Conservation (phyloP, 1,140 invertebrate genomes). For the Spodoptera litura region DNA sequence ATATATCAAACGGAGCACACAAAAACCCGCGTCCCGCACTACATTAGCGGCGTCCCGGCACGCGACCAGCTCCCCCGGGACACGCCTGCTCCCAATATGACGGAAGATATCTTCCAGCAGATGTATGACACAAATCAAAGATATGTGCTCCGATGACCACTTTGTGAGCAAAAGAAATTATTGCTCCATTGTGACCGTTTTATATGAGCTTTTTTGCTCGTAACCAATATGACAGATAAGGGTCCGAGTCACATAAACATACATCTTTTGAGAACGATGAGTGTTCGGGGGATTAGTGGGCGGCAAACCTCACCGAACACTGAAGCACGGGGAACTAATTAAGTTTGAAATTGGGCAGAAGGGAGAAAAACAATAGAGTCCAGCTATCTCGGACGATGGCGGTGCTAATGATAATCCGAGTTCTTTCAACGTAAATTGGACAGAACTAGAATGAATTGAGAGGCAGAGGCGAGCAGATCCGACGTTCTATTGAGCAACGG, state of each 20-base stretch:
- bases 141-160: constrained; percentile 37
- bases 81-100: background rate
- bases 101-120: background rate
- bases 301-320: background rate
- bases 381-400: background rate
- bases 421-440: constrained; percentile 17
- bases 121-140: constrained; percentile 19
- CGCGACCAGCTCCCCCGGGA: background rate
- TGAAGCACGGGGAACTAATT: constrained; percentile 5
- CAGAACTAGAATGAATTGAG: constrained; percentile 9
- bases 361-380: background rate
- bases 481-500: constrained; percentile 16
- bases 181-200: constrained; percentile 19
- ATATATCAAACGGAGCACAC: constrained; percentile 6
- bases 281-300: background rate
- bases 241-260: constrained; percentile 6
- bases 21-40: constrained; percentile 13
- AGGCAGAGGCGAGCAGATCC: constrained; percentile 1
- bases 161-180: constrained; percentile 26
- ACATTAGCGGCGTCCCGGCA: background rate
- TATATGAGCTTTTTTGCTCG: constrained; percentile 20
- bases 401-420: background rate
- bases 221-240: constrained; percentile 22
- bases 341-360: background rate
- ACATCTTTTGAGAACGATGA: background rate